These are phyloP conservation scores for Formica aserva DNA, from an alignment of 2,888 invertebrate genomes.

Conservation along the genomic window DNA sequence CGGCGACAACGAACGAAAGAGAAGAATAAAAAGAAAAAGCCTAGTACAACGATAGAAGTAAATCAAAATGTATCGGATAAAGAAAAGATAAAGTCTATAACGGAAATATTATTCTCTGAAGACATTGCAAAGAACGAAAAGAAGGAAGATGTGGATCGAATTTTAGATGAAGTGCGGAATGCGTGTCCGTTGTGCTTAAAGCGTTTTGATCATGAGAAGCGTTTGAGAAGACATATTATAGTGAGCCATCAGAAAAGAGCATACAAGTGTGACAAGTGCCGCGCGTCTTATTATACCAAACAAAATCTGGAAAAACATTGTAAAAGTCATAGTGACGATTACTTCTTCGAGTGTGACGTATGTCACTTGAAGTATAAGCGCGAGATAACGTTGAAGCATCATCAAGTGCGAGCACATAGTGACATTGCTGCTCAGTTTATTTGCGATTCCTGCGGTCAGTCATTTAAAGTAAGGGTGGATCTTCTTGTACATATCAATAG, in stretches of 20 bases:
- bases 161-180: constrained; percentile 59
- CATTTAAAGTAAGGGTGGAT: constrained; percentile 72
- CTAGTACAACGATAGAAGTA: not conserved
- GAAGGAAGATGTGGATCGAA: constrained; percentile 43
- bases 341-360: constrained; percentile 71
- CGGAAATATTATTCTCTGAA: not conserved
- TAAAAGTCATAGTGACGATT: constrained; percentile 69
- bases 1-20: not conserved
- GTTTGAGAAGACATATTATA: constrained; percentile 69
- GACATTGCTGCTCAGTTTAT: constrained; percentile 62
- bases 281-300: constrained; percentile 49
- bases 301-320: constrained; percentile 61
- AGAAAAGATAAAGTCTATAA: not conserved
- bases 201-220: constrained; percentile 62
- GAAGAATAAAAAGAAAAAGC: not conserved
- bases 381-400: constrained; percentile 63
- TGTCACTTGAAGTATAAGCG: constrained; percentile 73
- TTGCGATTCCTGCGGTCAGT: constrained; percentile 70
- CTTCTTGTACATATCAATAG: constrained; percentile 70
- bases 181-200: constrained; percentile 75
- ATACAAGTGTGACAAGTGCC: constrained; percentile 69
- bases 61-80: not conserved
- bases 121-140: not conserved
- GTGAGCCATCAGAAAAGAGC: constrained; percentile 71
- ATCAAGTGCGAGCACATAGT: constrained; percentile 69